These are phyloP conservation scores for Gobius niger DNA, from an alignment of 2,113 vertebrate genomes.

Conservation along the genomic window DNA sequence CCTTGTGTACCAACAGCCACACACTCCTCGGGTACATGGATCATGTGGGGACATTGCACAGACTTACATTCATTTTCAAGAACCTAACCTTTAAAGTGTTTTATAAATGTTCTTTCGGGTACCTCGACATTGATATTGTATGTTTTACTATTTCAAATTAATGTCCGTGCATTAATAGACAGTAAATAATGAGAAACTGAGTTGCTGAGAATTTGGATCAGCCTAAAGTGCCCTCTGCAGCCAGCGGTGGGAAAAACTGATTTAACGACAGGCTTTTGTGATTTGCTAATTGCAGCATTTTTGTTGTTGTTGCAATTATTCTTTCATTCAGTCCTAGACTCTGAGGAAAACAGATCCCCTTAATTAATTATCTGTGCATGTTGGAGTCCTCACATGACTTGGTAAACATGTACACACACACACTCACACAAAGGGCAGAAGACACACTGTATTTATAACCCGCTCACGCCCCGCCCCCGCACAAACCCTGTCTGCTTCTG, in stretches of 20 bases:
- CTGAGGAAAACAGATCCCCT: background rate
- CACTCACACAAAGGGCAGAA: slow-evolving; percentile 25
- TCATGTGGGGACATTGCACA: background rate
- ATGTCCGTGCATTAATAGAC: no score
- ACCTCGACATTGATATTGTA: no score
- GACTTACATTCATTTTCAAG: background rate
- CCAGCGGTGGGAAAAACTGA: no score
- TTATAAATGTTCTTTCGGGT: no score
- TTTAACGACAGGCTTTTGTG: no score
- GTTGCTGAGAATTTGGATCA: no score
- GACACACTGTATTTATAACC: slow-evolving; percentile 48
- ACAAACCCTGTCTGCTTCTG: slow-evolving; percentile 44
- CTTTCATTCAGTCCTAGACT: no score
- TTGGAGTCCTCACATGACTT: background rate
- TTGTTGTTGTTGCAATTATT: no score
- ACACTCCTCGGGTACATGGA: background rate
- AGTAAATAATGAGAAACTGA: no score
- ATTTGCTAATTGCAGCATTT: no score
- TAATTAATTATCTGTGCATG: background rate
- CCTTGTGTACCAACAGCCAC: slow-evolving; percentile 15
- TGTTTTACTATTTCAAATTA: no score
- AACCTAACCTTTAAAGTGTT: background rate
- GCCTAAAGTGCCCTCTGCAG: no score
- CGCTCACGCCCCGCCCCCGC: slow-evolving; percentile 41
- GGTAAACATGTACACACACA: background rate